Evolutionary conservation across 2,888 invertebrate species (phyloP), one percentile per base, ranked within the genome.

Genomic region (Octonoba sinensis): DNA sequence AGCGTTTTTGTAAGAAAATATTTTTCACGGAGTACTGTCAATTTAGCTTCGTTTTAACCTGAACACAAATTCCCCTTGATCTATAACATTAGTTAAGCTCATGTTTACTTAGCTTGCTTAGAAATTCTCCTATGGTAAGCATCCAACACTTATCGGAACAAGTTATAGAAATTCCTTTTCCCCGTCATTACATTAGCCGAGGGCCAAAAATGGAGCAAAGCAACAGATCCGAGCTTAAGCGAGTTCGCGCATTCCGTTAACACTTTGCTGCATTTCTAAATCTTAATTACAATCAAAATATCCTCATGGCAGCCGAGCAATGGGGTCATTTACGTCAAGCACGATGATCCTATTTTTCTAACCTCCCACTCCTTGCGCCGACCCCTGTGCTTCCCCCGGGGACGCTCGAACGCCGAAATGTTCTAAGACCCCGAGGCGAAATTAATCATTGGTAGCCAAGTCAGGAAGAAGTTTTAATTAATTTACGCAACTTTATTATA

Each of bases 401-500:
- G 72, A 72, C 54, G 49, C 51, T 51, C 46, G 24, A 24, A 18
- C 70, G 59, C 59, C 46, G 59, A 71, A 71, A 57, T 22, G 36
- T 59, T 59, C 22, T 59, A 6, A 12, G n/a, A 64, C 44, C 76
- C 69, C 64, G 22, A 46, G 76, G 76, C 76, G 70, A 76, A 76
- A 76, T 76, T 76, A 76, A 76, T 76, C 76, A 76, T 76, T 60
- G 67, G 62, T 51, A 24, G 76, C 47, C 46, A 64, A 77, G 62
- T 64, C 76, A 64, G 59, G 74, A 47, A 67, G 49, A 66, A 67
- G 59, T 62, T 77, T 77, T 77, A 77, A 77, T 77, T 77, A 77
- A 77, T 77, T 77, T 77, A 77, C 69, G 66, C 69, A 77, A 77
- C 62, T 77, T 77, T 77, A 77, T 77, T 70, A 77, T 77, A 77